Percentiles rank a stretch among this genome's conserved stretches.
Evolutionary conservation across 1,140 invertebrate species (phyloP).

Genomic region (Rhopalosiphum maidis): DNA sequence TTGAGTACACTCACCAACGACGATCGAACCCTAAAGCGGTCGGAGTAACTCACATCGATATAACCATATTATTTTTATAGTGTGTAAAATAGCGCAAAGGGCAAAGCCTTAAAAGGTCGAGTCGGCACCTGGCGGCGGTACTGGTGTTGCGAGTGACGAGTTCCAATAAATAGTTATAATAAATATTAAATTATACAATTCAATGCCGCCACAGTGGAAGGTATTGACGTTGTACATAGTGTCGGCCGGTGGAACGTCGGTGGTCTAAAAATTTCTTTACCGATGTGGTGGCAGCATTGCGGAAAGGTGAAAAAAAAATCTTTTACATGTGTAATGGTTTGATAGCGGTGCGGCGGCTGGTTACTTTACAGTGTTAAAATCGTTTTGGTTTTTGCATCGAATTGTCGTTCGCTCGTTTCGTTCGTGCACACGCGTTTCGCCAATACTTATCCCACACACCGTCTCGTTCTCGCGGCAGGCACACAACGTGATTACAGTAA

Average conservation of each 20-base stretch:
- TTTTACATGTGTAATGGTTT: constrained; percentile 51
- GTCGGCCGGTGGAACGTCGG: background rate
- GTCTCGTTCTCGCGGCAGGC: constrained; percentile 33
- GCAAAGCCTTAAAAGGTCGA: background rate
- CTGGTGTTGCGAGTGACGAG: too few species aligned
- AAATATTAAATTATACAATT: too few species aligned
- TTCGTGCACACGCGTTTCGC: background rate
- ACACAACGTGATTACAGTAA: constrained; percentile 53
- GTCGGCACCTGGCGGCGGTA: too few species aligned
- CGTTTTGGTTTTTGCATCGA: constrained; percentile 36
- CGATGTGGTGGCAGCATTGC: constrained; percentile 28
- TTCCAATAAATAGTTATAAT: background rate
- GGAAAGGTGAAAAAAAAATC: constrained; percentile 32
- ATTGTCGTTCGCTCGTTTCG: constrained; percentile 7
- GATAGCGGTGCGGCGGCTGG: constrained; percentile 43
- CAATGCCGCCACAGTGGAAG: background rate
- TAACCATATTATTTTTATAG: background rate
- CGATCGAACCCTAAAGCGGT: background rate
- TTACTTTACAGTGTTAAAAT: constrained; percentile 27
- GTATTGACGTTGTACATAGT: background rate
- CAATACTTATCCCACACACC: background rate
- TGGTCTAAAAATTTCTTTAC: background rate
- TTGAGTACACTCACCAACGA: background rate
- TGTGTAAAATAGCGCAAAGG: background rate
- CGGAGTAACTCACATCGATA: background rate